A percentile compares a stretch with the other conserved stretches of the same genome.
These are phyloP conservation scores for Leucophenga maculata DNA, from an alignment of 2,888 invertebrate genomes.

Conservation along the genomic window DNA sequence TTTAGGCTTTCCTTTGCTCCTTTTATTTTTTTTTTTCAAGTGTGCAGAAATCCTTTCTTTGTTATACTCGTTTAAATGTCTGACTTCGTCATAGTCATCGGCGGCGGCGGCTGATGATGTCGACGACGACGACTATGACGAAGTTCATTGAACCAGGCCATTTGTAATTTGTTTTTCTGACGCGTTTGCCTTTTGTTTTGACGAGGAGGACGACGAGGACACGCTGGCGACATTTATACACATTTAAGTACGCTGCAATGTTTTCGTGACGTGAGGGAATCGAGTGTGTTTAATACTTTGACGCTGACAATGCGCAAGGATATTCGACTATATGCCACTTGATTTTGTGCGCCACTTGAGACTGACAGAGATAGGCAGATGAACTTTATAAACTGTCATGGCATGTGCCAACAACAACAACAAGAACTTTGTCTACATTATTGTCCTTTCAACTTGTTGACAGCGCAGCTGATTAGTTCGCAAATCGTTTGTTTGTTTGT, in stretches of 20 bases:
- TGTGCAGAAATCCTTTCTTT: constrained; percentile 31
- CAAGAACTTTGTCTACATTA: constrained; percentile 44
- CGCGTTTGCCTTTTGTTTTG: constrained; percentile 15
- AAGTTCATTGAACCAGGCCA: constrained; percentile 50
- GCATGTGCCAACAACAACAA: constrained; percentile 25
- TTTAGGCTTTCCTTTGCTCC: constrained; percentile 20
- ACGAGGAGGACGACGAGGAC: neutral
- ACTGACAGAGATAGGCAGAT: neutral
- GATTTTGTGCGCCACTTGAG: constrained; percentile 8
- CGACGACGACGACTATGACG: constrained; percentile 27
- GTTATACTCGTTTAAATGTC: constrained; percentile 28
- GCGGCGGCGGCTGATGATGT: constrained; percentile 34
- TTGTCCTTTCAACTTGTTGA: constrained; percentile 34
- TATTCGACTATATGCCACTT: neutral
- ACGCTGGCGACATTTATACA: constrained; percentile 11
- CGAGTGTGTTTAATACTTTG: no score
- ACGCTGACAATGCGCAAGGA: no score
- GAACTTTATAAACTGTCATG: no score
- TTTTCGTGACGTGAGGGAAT: no score
- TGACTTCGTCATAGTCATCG: no score
- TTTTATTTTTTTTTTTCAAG: constrained; percentile 47
- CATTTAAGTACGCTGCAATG: neutral
- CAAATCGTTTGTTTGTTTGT: constrained; percentile 31
- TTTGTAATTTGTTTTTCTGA: constrained; percentile 21
- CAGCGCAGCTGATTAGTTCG: constrained; percentile 36